Evolutionary conservation across 53 echinoderm and acorn worm species (phyloP).

Genomic region (Echinarachnius parma): DNA sequence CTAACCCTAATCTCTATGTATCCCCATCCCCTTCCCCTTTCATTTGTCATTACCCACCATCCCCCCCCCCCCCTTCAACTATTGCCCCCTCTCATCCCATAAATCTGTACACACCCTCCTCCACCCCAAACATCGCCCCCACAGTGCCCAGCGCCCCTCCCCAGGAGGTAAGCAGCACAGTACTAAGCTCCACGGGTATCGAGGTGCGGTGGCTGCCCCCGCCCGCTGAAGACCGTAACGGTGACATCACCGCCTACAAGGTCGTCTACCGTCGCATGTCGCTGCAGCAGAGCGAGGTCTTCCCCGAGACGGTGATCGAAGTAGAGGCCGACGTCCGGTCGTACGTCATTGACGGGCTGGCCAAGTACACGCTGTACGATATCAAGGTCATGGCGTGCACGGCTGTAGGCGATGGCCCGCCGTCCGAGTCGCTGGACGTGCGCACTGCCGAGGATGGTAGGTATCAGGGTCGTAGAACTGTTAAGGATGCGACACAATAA

Average conservation of each 20-base stretch:
- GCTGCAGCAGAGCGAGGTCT: constrained; percentile 9
- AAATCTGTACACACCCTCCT: no score
- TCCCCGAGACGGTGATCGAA: constrained; percentile 11
- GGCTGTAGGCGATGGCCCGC: constrained; percentile 87
- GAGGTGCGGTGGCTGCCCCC: constrained; percentile 82
- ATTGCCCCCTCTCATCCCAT: neutral
- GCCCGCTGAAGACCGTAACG: constrained; percentile 74
- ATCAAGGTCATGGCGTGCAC: constrained; percentile 82
- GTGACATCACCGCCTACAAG: constrained; percentile 87
- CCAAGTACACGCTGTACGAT: constrained; percentile 92
- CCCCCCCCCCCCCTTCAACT: neutral
- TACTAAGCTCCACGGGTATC: constrained; percentile 81
- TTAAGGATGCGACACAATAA: no score
- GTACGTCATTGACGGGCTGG: constrained; percentile 55
- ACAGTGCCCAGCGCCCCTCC: constrained; percentile 83
- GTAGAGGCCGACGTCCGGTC: constrained; percentile 55
- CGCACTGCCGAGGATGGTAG: constrained; percentile 96
- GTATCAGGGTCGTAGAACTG: constrained; percentile 47
- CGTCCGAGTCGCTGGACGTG: constrained; percentile 55
- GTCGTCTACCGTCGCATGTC: constrained; percentile 69
- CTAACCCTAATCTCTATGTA: no score
- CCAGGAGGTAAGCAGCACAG: constrained; percentile 63
- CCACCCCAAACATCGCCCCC: neutral
- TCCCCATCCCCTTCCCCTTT: neutral
- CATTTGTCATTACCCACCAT: neutral